Conservation (phyloP, 30 jellyfish, hydroid and myxozoan species). For the Haliclystus octoradiatus region DNA sequence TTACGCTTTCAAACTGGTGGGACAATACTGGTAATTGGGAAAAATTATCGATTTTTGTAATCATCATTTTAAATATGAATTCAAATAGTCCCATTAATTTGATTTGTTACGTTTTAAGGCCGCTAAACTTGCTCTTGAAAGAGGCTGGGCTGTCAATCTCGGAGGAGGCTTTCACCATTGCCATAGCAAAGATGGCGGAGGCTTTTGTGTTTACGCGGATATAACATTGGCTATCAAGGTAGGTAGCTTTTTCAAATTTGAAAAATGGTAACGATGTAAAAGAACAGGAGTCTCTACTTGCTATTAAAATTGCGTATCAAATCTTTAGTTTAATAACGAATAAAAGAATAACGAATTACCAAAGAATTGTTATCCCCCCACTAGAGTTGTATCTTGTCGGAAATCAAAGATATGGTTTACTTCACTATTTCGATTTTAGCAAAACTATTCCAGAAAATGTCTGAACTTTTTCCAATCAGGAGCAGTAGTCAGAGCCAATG, state of each 20-base stretch:
- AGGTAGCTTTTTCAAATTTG: neutral
- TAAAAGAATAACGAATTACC: too few relatives aligned
- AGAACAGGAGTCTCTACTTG: neutral
- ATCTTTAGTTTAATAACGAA: too few relatives aligned
- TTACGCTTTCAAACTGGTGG: slow-evolving; percentile 87
- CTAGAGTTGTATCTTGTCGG: too few relatives aligned
- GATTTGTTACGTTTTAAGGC: slow-evolving; percentile 28
- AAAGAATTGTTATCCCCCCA: too few relatives aligned
- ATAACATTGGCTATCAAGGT: slow-evolving; percentile 87
- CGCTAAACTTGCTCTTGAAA: slow-evolving; percentile 55
- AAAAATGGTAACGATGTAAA: neutral
- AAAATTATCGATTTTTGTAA: too few relatives aligned
- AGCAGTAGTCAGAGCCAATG: too few relatives aligned
- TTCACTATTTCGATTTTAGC: too few relatives aligned
- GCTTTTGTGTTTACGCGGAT: slow-evolving; percentile 94
- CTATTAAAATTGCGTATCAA: neutral
- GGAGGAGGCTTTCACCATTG: slow-evolving; percentile 98
- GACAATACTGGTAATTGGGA: slow-evolving; percentile 56
- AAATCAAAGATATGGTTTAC: too few relatives aligned
- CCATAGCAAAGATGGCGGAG: slow-evolving; percentile 74
- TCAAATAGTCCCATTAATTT: neutral
- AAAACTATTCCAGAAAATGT: too few relatives aligned
- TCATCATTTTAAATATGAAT: neutral
- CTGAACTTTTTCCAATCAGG: too few relatives aligned
- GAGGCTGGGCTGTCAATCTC: slow-evolving; percentile 84